Conservation (phyloP, 1,140 invertebrate genomes). For the Eupeodes corollae region DNA sequence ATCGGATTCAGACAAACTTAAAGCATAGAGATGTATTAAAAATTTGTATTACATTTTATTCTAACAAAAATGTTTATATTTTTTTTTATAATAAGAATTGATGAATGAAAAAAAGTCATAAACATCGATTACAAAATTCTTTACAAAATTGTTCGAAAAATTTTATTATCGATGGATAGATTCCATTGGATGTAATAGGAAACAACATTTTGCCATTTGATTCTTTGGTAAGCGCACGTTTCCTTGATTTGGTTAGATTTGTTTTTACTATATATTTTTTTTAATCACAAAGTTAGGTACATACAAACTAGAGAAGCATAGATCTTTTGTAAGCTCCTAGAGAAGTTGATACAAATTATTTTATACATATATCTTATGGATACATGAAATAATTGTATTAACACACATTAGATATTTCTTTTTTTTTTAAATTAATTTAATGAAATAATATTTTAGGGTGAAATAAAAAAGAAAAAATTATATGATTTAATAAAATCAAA, state of each 20-base stretch:
- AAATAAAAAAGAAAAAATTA: slow-evolving; percentile 12
- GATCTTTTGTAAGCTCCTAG: too few species aligned
- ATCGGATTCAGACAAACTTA: too few species aligned
- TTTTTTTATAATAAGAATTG: not conserved
- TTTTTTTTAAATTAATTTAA: slow-evolving; percentile 1
- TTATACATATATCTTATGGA: not conserved
- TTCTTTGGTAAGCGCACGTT: not conserved
- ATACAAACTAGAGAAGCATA: too few species aligned
- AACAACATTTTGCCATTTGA: not conserved
- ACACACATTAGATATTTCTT: not conserved
- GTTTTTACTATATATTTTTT: too few species aligned
- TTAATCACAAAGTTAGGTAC: too few species aligned
- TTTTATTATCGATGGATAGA: not conserved
- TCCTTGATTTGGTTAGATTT: too few species aligned
- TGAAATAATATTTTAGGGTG: not conserved
- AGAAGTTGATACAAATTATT: too few species aligned
- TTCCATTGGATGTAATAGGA: not conserved
- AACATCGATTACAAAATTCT: not conserved
- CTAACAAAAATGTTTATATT: too few species aligned
- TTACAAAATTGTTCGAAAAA: not conserved
- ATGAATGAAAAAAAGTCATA: not conserved
- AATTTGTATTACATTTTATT: too few species aligned
- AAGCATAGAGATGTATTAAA: too few species aligned
- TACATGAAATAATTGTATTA: not conserved
- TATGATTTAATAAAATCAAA: slow-evolving; percentile 10